A percentile compares a stretch with the other conserved stretches of the same genome.
These are phyloP conservation scores for Parnassius glacialis DNA, from an alignment of 2,888 invertebrate species.

Conservation along the genomic window DNA sequence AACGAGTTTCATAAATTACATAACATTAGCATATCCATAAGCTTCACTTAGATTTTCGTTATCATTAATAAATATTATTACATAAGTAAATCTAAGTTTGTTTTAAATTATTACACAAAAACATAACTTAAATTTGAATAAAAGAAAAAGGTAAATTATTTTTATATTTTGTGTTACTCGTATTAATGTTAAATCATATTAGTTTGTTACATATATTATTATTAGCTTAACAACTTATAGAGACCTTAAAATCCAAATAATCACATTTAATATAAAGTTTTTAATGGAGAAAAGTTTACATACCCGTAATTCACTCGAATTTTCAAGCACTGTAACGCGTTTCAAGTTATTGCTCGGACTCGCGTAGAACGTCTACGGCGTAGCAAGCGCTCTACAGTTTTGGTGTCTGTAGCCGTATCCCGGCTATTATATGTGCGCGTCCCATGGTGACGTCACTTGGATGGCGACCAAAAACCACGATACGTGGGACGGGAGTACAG, in stretches of 20 bases:
- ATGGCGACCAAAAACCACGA: slow-evolving; percentile 49
- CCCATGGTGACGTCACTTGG: slow-evolving; percentile 65
- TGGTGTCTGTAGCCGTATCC: slow-evolving; percentile 51
- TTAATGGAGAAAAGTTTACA: slow-evolving; percentile 12
- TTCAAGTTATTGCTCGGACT: slow-evolving; percentile 26
- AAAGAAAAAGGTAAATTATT: too few species aligned
- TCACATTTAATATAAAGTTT: background rate
- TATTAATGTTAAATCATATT: too few species aligned
- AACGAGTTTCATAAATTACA: too few species aligned
- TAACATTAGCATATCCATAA: too few species aligned
- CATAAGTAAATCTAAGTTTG: too few species aligned
- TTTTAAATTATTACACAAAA: too few species aligned
- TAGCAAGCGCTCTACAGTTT: slow-evolving; percentile 60
- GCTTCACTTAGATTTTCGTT: too few species aligned
- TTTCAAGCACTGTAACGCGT: slow-evolving; percentile 14
- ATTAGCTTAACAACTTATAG: background rate
- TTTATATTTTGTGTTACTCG: too few species aligned
- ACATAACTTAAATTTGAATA: too few species aligned
- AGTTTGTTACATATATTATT: too few species aligned
- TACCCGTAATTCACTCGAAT: slow-evolving; percentile 16
- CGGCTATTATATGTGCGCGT: slow-evolving; percentile 50
- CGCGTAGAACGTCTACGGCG: slow-evolving; percentile 70
- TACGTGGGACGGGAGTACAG: slow-evolving; percentile 56
- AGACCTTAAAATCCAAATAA: background rate
- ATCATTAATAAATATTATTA: too few species aligned